Conservation (phyloP, 2,888 invertebrate species). For the Pediacus dermestoides region DNA sequence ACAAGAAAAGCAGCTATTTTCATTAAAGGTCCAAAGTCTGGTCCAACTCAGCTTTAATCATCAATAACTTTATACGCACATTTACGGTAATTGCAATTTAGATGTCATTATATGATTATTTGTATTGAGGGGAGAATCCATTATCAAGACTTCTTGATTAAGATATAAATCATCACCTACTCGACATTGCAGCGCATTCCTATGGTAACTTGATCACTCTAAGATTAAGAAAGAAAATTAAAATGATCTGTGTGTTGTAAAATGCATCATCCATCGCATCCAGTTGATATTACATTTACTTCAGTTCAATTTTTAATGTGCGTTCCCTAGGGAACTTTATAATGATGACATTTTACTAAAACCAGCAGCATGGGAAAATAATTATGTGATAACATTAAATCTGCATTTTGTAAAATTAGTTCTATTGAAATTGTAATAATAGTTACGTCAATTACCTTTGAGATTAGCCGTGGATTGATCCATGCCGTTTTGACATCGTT, state of each 20-base stretch:
- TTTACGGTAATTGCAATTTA: conserved; percentile 41
- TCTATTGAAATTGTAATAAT: too few species aligned
- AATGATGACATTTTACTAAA: too few species aligned
- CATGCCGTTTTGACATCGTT: conserved; percentile 58
- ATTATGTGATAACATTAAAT: too few species aligned
- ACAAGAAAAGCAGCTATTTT: too few species aligned
- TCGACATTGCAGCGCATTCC: conserved; percentile 38
- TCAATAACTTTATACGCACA: conserved; percentile 32
- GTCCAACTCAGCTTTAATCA: too few species aligned
- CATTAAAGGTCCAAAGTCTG: too few species aligned
- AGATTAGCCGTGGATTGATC: conserved; percentile 58
- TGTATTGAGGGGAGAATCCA: conserved; percentile 38
- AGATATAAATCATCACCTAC: conserved; percentile 45
- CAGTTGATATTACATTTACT: too few species aligned
- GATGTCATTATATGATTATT: conserved; percentile 41
- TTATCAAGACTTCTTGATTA: conserved; percentile 40
- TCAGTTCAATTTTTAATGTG: too few species aligned
- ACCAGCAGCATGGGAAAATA: too few species aligned
- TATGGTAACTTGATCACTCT: conserved; percentile 31
- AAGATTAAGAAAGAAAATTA: conserved; percentile 26
- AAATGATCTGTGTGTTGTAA: conserved; percentile 27
- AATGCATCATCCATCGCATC: conserved; percentile 19
- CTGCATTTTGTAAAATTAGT: too few species aligned
- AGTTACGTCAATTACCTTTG: conserved; percentile 54
- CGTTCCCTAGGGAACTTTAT: too few species aligned